Conservation (phyloP, 2,113 vertebrate species). For the Nycticebus coucang region DNA sequence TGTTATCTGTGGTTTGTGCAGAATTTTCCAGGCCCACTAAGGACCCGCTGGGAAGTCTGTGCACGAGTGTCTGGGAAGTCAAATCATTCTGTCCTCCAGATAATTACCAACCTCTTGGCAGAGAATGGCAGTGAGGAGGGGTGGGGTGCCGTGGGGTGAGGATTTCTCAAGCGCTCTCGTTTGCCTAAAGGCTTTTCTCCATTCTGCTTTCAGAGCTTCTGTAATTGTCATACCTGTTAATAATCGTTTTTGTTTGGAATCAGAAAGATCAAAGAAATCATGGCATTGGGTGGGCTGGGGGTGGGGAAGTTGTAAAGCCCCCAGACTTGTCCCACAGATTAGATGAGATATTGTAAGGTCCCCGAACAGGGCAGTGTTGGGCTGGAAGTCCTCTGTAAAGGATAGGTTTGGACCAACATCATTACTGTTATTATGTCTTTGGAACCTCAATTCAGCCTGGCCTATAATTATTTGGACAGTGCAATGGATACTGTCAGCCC, state of each 20-base stretch:
- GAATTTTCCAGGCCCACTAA: neutral
- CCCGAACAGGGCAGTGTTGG: neutral
- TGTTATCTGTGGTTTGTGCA: neutral
- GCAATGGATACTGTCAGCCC: rapidly evolving
- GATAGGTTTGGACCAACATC: neutral
- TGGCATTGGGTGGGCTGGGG: neutral
- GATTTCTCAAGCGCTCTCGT: neutral
- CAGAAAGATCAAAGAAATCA: neutral
- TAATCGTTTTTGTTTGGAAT: neutral
- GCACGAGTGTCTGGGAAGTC: neutral
- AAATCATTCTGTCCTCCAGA: neutral
- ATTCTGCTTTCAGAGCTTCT: neutral
- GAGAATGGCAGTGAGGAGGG: too few relatives aligned
- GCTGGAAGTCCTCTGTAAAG: neutral
- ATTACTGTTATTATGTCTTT: neutral
- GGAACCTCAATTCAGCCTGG: neutral
- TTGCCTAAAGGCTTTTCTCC: neutral
- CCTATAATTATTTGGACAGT: neutral
- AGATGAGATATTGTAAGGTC: neutral
- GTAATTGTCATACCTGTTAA: neutral
- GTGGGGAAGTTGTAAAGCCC: neutral
- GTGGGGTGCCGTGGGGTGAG: neutral
- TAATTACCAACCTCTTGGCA: neutral
- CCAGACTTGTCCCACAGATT: neutral
- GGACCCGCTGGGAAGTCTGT: neutral